phyloP scores from a whole-genome alignment of 2,113 vertebrate genomes.

The Urocynchramus pylzowi region DNA sequence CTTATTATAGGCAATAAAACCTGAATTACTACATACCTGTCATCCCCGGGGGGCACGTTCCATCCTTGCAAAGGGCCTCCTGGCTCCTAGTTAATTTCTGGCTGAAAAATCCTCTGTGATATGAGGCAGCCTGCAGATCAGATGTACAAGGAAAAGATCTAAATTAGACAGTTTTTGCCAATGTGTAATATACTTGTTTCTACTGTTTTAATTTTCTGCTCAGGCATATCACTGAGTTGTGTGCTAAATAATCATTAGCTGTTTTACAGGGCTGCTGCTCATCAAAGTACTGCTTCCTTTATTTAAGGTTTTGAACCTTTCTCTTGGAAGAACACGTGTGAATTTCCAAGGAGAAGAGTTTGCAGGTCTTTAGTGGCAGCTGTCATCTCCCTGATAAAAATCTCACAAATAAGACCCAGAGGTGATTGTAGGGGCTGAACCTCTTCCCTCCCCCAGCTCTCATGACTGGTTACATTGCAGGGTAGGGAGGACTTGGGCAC shows the following conservation, averaged over 20 bases:
- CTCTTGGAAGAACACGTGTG: not conserved
- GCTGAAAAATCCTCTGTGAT: not conserved
- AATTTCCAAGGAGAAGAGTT: not conserved
- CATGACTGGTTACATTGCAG: not conserved
- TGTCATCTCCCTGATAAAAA: not conserved
- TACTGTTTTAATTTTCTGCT: not conserved
- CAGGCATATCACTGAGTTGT: not conserved
- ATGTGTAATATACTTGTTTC: not conserved
- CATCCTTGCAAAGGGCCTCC: constrained; percentile 28
- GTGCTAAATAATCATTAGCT: not conserved
- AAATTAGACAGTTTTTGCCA: not conserved
- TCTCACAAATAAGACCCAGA: not conserved
- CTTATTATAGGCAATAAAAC: constrained; percentile 61
- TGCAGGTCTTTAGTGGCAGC: not conserved
- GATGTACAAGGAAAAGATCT: not conserved
- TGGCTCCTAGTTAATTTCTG: not conserved
- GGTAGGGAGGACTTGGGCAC: not conserved
- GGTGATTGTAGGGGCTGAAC: not conserved
- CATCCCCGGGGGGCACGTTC: constrained; percentile 10
- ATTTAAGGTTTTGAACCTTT: not conserved
- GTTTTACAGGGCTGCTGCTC: not conserved
- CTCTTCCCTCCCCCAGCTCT: not conserved
- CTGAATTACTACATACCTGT: constrained; percentile 58
- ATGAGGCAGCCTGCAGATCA: not conserved
- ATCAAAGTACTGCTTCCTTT: not conserved